Evolutionary conservation across 2,888 invertebrate genomes (phyloP), one percentile per base, ranked within the genome.

Genomic region (Xylophagus ater): DNA sequence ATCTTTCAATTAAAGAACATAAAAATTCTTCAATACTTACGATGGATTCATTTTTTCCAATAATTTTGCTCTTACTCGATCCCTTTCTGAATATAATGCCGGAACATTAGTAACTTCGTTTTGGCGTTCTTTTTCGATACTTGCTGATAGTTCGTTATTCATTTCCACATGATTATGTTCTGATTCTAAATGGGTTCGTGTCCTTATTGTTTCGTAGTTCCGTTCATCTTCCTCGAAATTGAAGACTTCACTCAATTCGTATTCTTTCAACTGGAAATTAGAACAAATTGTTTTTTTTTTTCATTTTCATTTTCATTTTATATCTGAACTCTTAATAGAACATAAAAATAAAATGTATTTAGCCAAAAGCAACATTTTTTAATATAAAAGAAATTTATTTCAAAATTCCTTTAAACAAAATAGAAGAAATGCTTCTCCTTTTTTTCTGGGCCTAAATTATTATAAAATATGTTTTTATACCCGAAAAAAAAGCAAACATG

Each of bases 171-270:
- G 59, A 55, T 60, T 63, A 48, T 62, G 63, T 47, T 64, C 64
- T 42, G 58, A 55, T 49, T 62, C 62, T 45, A 64, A 54, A 47
- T 62, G 62, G n/a, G 61, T 61, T 49, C 59, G 59, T 21, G 62
- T 62, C 47, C 57, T 57, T 10, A 82, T 67, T 29, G 81, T 77
- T 58, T 82, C 82, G 66, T 81, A 81, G 58, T 73, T 72, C 47
- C 75, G 71, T 54, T 85, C 83, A 62, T 86, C 85, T 61, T 83
- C 83, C 51, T 74, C 71, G 56, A 81, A 81, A 67, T 86, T 85
- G 65, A 87, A 87, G 47, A 83, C 83, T 67, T 87, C 86, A 49
- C 83, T 81, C 49, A 88, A 68, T 61, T 86, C 86, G 70, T 88
- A 89, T 67, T 88, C 87, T 55, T 82, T 83, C 47, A 87, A 71